Evolutionary conservation across 1,140 invertebrate genomes (phyloP), one percentile per base, ranked within the genome.

Genomic region (Lasaia peninsularis): DNA sequence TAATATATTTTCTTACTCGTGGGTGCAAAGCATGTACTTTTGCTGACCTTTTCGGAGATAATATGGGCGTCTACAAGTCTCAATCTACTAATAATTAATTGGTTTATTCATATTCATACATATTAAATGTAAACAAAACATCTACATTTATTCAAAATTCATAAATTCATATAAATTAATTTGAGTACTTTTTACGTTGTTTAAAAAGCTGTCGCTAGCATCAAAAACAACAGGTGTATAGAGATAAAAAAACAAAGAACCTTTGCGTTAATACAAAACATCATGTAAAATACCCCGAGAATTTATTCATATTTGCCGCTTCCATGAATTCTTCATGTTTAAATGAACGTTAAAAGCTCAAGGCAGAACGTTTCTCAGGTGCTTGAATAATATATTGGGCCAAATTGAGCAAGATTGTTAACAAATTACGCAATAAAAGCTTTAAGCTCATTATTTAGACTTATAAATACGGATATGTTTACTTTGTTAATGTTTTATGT

Each of bases 331-430:
- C 40, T 44, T 44, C 14, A 44, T 44, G 40, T 44, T 11, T 44
- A 44, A 44, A 44, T 44, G 40, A 44, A 44, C 40, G 40, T 44
- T 35, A 20, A 44, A 44, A 44, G 40, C 40, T 44, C 16, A 44
- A 16, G 40, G 16, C 16, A 44, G 40, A 44, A 40, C 16, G 14
- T 40, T 40, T 40, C 37, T 44, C 40, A 44, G 40, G 40, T 44
- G 9, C 40, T 44, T 44, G 40, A 44, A 44, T 44, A 44, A 44
- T 18, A 44, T 10, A 44, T 44, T 18, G 18, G 14, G 8, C 18
- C 18, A 44, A 44, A 44, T 44, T 44, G 37, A 44, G 37, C 37
- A 44, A 44, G 37, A 44, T 44, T 44, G 37, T 44, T 44, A 44
- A 44, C 18, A 44, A 44, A 44, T 20, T 11, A 14, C 16, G 7